Evolutionary conservation across 2,797 vertebrate species (phyloP).

Genomic region (Lutjanus campechanus): DNA sequence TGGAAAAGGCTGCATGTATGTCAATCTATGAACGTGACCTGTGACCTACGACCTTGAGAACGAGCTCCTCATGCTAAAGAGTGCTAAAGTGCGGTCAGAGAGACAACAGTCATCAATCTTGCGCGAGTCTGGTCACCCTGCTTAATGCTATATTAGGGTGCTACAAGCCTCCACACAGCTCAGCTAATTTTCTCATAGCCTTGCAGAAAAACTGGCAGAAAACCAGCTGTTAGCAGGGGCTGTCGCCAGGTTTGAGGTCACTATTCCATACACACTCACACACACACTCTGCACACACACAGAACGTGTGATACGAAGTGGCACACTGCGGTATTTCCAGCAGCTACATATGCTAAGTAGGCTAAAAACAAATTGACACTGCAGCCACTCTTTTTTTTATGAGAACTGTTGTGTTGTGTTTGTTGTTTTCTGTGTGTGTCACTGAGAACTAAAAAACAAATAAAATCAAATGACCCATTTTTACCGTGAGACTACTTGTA

Average conservation of each 20-base stretch:
- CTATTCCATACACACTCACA: constrained; percentile 9
- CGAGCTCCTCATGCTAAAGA: constrained; percentile 41
- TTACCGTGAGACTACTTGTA: constrained; percentile 45
- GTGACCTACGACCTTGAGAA: constrained; percentile 44
- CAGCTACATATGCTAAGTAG: constrained; percentile 38
- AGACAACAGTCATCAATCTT: constrained; percentile 71
- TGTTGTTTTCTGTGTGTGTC: constrained; percentile 30
- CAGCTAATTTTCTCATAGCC: constrained; percentile 71
- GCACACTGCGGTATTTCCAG: constrained; percentile 41
- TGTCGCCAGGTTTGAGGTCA: constrained; percentile 63
- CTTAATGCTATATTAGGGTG: constrained; percentile 64
- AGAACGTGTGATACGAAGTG: constrained; percentile 21
- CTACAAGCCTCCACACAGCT: constrained; percentile 57
- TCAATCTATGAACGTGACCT: constrained; percentile 32
- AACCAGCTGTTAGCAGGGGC: constrained; percentile 64
- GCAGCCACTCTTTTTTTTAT: constrained; percentile 15
- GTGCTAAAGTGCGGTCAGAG: constrained; percentile 25
- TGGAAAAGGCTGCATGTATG: constrained; percentile 15
- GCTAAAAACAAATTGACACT: constrained; percentile 42
- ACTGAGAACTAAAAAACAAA: constrained; percentile 48
- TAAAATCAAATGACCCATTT: constrained; percentile 68
- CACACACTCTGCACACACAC: constrained; percentile 7
- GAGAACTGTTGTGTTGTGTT: not conserved
- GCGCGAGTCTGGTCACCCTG: constrained; percentile 28
- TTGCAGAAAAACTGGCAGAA: constrained; percentile 75